Evolutionary conservation across 2,113 vertebrate species (phyloP).

Genomic region (Semicossyphus pulcher): DNA sequence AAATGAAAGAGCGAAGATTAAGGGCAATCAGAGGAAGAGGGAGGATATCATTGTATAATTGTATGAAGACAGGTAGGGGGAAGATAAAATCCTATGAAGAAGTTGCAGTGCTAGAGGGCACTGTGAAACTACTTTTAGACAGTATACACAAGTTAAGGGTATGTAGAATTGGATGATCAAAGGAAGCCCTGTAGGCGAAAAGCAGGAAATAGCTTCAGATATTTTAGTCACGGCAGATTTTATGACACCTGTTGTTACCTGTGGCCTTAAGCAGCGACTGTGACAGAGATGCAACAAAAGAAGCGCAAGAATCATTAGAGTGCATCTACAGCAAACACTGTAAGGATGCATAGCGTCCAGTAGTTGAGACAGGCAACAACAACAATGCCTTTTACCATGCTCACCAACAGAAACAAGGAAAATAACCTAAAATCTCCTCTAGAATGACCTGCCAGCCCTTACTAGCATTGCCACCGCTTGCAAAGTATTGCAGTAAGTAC

Average conservation of each 20-base stretch:
- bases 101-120: neutral
- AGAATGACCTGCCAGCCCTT: too few relatives aligned
- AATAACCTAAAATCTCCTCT: too few relatives aligned
- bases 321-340: neutral
- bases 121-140: conserved; percentile 2
- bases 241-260: neutral
- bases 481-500: neutral
- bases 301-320: neutral
- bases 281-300: neutral
- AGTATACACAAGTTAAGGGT: neutral
- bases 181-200: neutral
- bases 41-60: neutral
- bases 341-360: neutral
- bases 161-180: neutral
- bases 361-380: neutral
- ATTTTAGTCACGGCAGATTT: neutral
- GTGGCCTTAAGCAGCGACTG: neutral
- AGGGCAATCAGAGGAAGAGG: neutral
- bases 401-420: too few relatives aligned
- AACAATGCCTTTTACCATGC: neutral
- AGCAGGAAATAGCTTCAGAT: neutral
- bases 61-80: neutral
- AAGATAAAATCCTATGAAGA: neutral
- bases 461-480: neutral
- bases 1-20: neutral